Base-by-base conservation (phyloP, 2,888 invertebrate species). In the Sminthurinus aureus region DNA sequence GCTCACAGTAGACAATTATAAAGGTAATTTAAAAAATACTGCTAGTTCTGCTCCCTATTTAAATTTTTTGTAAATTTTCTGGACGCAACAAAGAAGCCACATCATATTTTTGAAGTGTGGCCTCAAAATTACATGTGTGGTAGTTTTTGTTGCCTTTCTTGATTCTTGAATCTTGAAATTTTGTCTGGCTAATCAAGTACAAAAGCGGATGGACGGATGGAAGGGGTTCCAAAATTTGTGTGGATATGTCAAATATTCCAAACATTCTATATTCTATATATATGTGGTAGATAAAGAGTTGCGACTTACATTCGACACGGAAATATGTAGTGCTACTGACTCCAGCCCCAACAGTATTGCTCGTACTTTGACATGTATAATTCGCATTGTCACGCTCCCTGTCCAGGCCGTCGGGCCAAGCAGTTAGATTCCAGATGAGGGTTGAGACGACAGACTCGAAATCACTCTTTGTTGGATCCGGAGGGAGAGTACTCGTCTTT, bases 381-480 rank as follows among this genome's bases (percentile, higher is more conserved):
- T 94, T 94, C 79, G 94, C 94, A 87, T 95, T 95, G 91, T 96
- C 95, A 11, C 93, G 92, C 79, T 93, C 91, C 82, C 95, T 93
- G 89, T 96, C 95, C 88, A 97, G 92, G 80, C 94, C 93, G 69
- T 93, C 93, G 0, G 96, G 94, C 95, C 96, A 96, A 76, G 94
- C 94, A 0, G 94, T 93, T 93, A 97, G 94, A 91, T 96, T 96
- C 94, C 96, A 97, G 89, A 95, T 93, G 92, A 97, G 91, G 84
- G 94, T 95, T n/a, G 96, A 96, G 89, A 95, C 93, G 64, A 96
- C 94, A 66, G 96, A 96, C 90, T 96, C 95, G 89, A 97, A 96
- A 90, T 97, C 96, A 89, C 96, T 96, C 81, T 94, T 94, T 81
- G 94, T 93, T 20, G 93, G 93, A 89, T 96, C 95, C 0, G 96